Conservation (phyloP, 2,888 invertebrate species). For the Andrena fulva region DNA sequence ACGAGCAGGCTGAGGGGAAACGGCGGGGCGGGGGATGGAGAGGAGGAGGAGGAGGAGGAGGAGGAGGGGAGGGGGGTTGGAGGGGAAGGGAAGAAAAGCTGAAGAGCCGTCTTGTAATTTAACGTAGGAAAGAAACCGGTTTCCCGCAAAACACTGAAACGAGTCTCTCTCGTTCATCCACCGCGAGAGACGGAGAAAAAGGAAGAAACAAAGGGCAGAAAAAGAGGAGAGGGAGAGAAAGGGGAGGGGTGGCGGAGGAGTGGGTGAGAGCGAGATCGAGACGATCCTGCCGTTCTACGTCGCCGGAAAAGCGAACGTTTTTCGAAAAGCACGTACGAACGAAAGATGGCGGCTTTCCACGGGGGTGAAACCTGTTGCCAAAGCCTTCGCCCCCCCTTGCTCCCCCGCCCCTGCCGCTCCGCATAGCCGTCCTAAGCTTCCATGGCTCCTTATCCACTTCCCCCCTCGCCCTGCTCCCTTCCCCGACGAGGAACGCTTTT, state of each 20-base stretch:
- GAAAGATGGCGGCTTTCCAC: conserved; percentile 68
- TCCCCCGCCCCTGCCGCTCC: no score
- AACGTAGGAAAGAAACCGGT: conserved; percentile 79
- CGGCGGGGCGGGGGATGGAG: no score
- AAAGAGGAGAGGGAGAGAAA: neutral
- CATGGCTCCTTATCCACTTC: conserved; percentile 39
- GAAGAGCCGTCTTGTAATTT: conserved; percentile 78
- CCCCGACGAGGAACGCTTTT: conserved; percentile 37
- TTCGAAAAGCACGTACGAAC: conserved; percentile 77
- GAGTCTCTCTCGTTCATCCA: conserved; percentile 55
- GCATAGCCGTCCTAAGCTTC: conserved; percentile 52
- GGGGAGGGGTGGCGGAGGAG: neutral
- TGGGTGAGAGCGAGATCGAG: neutral
- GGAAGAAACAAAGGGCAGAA: conserved; percentile 20
- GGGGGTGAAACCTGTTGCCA: conserved; percentile 83
- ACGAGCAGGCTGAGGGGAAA: conserved; percentile 31
- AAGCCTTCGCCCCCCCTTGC: conserved; percentile 66
- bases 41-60: no score
- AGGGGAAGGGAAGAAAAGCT: conserved; percentile 66
- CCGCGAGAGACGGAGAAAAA: conserved; percentile 27
- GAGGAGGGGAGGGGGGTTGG: no score
- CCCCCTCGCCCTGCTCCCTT: conserved; percentile 17
- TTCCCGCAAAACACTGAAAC: conserved; percentile 79
- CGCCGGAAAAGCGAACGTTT: conserved; percentile 76
- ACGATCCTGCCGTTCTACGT: neutral